These are phyloP conservation scores for Neodiprion fabricii DNA, from an alignment of 1,140 invertebrate genomes.

Conservation along the genomic window DNA sequence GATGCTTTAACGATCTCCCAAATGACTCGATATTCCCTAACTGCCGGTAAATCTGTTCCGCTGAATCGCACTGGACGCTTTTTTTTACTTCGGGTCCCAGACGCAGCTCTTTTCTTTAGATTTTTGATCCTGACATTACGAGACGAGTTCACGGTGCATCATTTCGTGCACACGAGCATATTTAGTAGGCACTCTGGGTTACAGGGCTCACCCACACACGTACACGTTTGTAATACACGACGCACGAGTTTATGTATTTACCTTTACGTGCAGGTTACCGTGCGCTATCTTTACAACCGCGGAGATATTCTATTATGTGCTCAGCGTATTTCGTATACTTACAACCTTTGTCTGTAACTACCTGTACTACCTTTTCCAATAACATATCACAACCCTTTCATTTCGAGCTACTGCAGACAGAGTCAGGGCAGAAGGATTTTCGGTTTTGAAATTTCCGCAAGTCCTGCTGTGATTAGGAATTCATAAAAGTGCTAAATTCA, in stretches of 20 bases:
- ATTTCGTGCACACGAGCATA: background rate
- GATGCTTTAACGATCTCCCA: too few relatives aligned
- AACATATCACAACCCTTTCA: background rate
- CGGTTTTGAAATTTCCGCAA: too few relatives aligned
- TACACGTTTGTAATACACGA: background rate
- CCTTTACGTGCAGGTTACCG: background rate
- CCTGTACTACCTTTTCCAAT: background rate
- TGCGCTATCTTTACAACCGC: background rate
- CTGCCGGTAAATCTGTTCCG: background rate
- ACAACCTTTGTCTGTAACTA: background rate
- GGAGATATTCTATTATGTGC: conserved; percentile 3
- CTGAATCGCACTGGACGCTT: background rate
- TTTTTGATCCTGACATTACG: background rate
- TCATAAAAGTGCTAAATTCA: too few relatives aligned
- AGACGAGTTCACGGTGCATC: background rate
- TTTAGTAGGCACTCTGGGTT: background rate
- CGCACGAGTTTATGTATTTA: background rate
- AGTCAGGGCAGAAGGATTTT: too few relatives aligned
- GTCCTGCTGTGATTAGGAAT: too few relatives aligned
- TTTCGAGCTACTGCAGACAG: too few relatives aligned
- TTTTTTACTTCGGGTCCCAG: background rate
- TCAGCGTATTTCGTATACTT: background rate
- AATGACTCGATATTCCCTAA: too few relatives aligned
- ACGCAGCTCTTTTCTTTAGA: too few relatives aligned
- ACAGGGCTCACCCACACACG: background rate